These are phyloP conservation scores for Lutjanus argentimaculatus DNA, from an alignment of 2,797 vertebrate genomes.

Conservation along the genomic window DNA sequence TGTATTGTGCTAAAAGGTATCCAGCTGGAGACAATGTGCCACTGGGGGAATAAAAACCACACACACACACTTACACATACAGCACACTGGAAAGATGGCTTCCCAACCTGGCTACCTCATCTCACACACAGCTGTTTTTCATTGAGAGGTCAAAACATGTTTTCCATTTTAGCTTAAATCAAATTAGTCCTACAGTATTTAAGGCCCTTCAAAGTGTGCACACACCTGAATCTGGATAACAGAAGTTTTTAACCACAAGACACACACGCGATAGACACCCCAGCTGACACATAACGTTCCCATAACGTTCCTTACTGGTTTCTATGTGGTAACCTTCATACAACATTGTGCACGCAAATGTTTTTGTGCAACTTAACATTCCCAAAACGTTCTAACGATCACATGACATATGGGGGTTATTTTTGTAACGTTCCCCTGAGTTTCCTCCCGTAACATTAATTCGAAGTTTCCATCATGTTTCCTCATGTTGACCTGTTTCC, in stretches of 20 bases:
- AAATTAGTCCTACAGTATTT: conserved; percentile 79
- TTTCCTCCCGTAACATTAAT: too few species aligned
- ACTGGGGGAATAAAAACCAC: conserved; percentile 19
- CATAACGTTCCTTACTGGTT: too few species aligned
- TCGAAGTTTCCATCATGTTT: too few species aligned
- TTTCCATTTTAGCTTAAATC: conserved; percentile 84
- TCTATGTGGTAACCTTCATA: too few species aligned
- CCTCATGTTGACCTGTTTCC: too few species aligned
- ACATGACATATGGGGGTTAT: too few species aligned
- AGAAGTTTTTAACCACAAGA: conserved; percentile 31
- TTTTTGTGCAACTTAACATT: too few species aligned
- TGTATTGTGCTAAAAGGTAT: conserved; percentile 39
- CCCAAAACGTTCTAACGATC: too few species aligned
- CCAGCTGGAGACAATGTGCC: conserved; percentile 69
- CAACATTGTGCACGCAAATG: too few species aligned
- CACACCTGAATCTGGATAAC: conserved; percentile 61
- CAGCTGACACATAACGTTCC: too few species aligned
- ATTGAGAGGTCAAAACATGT: conserved; percentile 77
- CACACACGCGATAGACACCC: conserved; percentile 14
- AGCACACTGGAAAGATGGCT: conserved; percentile 17
- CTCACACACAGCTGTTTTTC: conserved; percentile 72
- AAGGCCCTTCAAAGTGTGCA: conserved; percentile 60
- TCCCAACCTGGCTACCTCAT: conserved; percentile 73
- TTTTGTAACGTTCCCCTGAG: too few species aligned
- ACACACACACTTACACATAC: conserved; percentile 22